Conservation (phyloP, 1,140 invertebrate genomes). For the Tachypleus tridentatus region DNA sequence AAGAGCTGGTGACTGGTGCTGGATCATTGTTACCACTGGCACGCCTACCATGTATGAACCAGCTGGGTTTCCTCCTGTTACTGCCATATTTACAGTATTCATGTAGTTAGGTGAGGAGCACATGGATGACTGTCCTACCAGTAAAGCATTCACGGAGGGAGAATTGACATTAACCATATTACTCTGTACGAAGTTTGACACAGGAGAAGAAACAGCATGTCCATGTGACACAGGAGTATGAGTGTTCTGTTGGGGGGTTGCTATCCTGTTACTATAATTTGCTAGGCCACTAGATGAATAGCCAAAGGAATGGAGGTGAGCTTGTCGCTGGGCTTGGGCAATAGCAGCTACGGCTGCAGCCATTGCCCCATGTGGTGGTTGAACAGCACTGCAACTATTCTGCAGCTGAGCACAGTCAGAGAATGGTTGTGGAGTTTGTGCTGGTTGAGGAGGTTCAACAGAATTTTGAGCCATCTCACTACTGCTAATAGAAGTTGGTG, state of each 20-base stretch:
- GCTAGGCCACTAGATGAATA: background rate
- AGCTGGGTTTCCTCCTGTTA: background rate
- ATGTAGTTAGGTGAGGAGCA: constrained; percentile 34
- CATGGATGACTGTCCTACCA: constrained; percentile 17
- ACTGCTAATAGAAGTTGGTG: constrained; percentile 71
- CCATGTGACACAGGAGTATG: constrained; percentile 12
- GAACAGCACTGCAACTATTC: background rate
- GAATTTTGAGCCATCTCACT: constrained; percentile 53
- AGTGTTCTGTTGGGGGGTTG: background rate
- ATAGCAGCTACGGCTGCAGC: constrained; percentile 18
- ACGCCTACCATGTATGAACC: constrained; percentile 27
- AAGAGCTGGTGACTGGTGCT: constrained; percentile 34
- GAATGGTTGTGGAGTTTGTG: constrained; percentile 46
- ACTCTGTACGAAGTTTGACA: constrained; percentile 16
- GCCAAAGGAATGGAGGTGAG: constrained; percentile 1
- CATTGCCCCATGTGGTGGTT: constrained; percentile 2
- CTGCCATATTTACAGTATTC: constrained; percentile 27
- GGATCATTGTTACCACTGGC: constrained; percentile 47
- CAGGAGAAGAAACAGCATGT: constrained; percentile 1
- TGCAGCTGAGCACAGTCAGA: constrained; percentile 31
- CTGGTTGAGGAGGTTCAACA: constrained; percentile 29
- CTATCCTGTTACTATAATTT: background rate
- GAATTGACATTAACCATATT: constrained; percentile 13
- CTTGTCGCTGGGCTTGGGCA: constrained; percentile 18
- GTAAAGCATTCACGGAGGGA: constrained; percentile 18